Percentiles rank a stretch among this genome's conserved stretches.
Conservation (phyloP, 2,797 vertebrate genomes). For the Coilia nasus region DNA sequence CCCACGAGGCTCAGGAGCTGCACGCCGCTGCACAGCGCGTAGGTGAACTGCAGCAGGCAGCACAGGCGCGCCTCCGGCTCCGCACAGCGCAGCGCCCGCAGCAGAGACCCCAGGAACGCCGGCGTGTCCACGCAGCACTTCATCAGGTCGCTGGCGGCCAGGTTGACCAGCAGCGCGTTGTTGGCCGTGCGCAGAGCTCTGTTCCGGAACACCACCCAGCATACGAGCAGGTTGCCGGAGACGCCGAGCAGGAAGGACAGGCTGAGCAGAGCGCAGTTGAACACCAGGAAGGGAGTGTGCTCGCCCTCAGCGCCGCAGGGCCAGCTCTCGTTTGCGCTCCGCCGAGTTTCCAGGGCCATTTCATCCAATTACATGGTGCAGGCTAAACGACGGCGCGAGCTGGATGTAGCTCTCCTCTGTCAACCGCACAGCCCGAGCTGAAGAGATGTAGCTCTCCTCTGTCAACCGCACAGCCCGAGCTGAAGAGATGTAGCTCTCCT, state of each 20-base stretch:
- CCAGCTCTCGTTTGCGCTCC: conserved; percentile 44
- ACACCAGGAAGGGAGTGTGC: conserved; percentile 42
- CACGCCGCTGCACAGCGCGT: conserved; percentile 67
- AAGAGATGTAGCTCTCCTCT: too few species aligned
- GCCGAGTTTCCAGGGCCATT: background rate
- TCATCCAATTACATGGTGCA: background rate
- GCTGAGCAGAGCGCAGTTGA: conserved; percentile 59
- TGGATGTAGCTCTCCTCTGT: too few species aligned
- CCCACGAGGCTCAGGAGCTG: conserved; percentile 70
- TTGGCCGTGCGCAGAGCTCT: conserved; percentile 63
- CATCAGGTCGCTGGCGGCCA: conserved; percentile 65
- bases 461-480: background rate
- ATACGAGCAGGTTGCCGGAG: conserved; percentile 65
- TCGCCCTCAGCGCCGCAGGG: background rate
- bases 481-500: too few species aligned
- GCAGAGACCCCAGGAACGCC: conserved; percentile 59
- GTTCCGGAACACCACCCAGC: conserved; percentile 62
- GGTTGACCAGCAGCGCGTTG: conserved; percentile 64
- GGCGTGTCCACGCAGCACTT: conserved; percentile 67
- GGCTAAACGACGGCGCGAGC: background rate
- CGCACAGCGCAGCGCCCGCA: conserved; percentile 23
- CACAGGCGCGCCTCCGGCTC: conserved; percentile 45
- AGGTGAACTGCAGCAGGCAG: conserved; percentile 67
- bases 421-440: background rate
- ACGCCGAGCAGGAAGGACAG: conserved; percentile 57